Evolutionary conservation across 2,113 vertebrate genomes (phyloP).

Genomic region (Mesoclemmys tuberculata): DNA sequence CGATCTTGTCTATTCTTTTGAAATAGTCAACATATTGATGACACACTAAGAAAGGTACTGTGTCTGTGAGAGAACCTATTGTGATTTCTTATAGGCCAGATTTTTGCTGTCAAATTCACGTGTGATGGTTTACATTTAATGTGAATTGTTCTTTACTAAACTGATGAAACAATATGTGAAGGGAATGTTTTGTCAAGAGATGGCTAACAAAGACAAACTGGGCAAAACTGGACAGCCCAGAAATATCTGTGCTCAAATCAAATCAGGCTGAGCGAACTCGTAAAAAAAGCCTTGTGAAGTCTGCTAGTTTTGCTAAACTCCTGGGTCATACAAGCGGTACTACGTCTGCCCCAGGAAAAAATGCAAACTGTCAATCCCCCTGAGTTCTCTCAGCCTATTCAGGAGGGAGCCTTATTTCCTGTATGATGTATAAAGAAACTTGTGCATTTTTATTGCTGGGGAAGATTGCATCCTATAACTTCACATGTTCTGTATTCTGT

Average conservation of each 20-base stretch:
- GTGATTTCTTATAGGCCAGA: not conserved
- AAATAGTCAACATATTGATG: not conserved
- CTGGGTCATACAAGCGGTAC: not conserved
- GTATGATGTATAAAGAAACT: not conserved
- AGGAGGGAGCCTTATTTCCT: not conserved
- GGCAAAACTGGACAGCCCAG: not conserved
- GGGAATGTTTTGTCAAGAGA: not conserved
- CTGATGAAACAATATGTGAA: not conserved
- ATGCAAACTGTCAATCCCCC: not conserved
- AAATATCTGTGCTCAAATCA: not conserved
- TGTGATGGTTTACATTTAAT: not conserved
- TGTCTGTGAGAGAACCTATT: not conserved
- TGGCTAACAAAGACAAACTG: not conserved
- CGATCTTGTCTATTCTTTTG: not conserved
- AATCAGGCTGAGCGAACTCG: not conserved
- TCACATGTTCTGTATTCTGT: not conserved
- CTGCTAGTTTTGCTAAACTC: not conserved
- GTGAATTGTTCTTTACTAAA: not conserved
- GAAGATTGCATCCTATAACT: not conserved
- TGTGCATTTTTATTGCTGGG: not conserved
- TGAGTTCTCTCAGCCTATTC: not conserved
- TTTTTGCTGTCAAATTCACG: not conserved
- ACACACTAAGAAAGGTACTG: not conserved
- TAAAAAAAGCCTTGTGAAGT: not conserved
- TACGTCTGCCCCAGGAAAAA: not conserved